Evolutionary conservation across 2,888 invertebrate genomes (phyloP), one percentile per base, ranked within the genome.

Genomic region (Gerris lacustris): DNA sequence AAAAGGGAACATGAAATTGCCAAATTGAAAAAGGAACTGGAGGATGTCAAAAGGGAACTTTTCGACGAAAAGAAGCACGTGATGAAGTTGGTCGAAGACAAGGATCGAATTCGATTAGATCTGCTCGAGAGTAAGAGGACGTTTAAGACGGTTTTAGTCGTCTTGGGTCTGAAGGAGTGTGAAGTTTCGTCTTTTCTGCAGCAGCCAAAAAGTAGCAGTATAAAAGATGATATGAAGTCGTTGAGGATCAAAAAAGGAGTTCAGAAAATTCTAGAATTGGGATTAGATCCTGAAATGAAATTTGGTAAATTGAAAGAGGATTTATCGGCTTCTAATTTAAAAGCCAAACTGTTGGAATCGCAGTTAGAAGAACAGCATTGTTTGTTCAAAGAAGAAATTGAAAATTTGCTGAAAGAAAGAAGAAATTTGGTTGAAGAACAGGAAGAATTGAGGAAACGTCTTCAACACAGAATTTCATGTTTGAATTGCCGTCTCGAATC

Each of bases 371-470:
- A 70, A 55, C 72, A 74, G 63, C 73, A 70, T 44, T 64, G 44
- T 17, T 66, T 71, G 17, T 55, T 74, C 4, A 67, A 67, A 67
- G 73, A 74, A 63, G 72, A 74, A 72, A 70, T 74, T 45, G 45
- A 55, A 6, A 68, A 71, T 6, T 69, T 73, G n/a, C 69, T 69
- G 11, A 67, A 70, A 15, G 74, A 74, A 71, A 64, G 73, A 17
- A 72, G 73, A 67, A 64, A 73, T 45, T 69, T 72, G 66, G 70
- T 71, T 17, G 70, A 70, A 31, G 74, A 74, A 71, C 72, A 73
- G 73, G 73, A 73, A 67, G 70, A 68, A 15, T 72, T 73, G 43
- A 73, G 71, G 31, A 72, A 70, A 47, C 67, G 68, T 63, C 45
- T 73, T 18, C 67, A 71, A 45, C 72, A 72, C 44, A 69, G 71